These are phyloP conservation scores for Agrochola circellaris DNA, from an alignment of 2,888 invertebrate genomes.

Conservation along the genomic window DNA sequence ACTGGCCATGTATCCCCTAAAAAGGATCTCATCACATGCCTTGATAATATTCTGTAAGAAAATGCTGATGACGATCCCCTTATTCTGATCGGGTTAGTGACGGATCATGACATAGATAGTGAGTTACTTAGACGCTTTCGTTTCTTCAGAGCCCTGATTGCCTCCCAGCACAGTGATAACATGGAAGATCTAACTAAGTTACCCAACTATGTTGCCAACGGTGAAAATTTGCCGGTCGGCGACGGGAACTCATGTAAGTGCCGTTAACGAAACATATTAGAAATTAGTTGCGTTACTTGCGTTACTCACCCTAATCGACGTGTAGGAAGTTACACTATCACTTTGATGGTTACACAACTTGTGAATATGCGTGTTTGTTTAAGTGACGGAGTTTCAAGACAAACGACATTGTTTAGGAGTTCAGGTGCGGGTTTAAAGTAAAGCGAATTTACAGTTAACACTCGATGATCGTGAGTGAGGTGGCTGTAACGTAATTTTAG, in stretches of 20 bases:
- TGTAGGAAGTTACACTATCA: constrained; percentile 82
- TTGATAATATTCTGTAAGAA: background rate
- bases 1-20: background rate
- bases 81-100: background rate
- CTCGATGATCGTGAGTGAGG: background rate
- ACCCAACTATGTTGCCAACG: constrained; percentile 81
- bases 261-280: constrained; percentile 88
- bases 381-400: constrained; percentile 63
- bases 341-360: constrained; percentile 78
- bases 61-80: background rate
- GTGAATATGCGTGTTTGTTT: constrained; percentile 64
- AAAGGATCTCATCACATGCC: background rate
- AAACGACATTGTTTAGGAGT: constrained; percentile 56
- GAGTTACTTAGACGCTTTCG: background rate
- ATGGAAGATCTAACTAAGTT: constrained; percentile 82
- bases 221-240: constrained; percentile 79
- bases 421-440: constrained; percentile 40
- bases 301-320: constrained; percentile 85
- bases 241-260: constrained; percentile 83
- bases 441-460: constrained; percentile 36
- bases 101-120: background rate
- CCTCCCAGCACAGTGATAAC: constrained; percentile 74
- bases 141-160: constrained; percentile 35
- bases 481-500: constrained; percentile 2
- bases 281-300: constrained; percentile 86